Base-by-base conservation (phyloP, 1,140 invertebrate species). In the Sminthurides bifidus region DNA sequence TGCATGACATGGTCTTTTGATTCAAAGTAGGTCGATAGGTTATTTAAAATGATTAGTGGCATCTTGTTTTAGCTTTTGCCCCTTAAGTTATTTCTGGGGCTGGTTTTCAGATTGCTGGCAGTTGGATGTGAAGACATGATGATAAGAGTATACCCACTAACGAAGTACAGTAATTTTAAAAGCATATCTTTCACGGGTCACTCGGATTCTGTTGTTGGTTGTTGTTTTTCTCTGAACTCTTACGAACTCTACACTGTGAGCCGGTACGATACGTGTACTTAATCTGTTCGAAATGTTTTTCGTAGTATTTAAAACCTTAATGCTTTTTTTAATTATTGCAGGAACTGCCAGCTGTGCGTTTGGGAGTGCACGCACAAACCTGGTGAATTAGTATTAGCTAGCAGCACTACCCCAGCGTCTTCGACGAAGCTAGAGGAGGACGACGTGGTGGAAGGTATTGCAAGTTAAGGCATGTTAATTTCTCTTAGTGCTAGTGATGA, bases 1-100 rank as follows among this genome's bases (percentile, higher is more conserved):
- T 91, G 80, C 68, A 64, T 97, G 19, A 82, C 89, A 70, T 97
- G 93, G 93, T 92, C 90, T 0, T 77, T 76, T 38, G 92, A 96
- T 72, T 95, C 92, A 0, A 84, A 69, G 77, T 79, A 55, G 48
- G 17, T 31, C 21, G 21, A n/a, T n/a, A n/a, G 8, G 33, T n/a
- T n/a, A n/a, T 5, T 21, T 35, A 5, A 14, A 52, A 37, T 37
- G 33, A 26, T 52, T 14, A 24, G 26, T 15, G 8, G 3, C 23
- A 52, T 21, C 46, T 46, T 27, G 3, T 45, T 54, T 54, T 29
- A 14, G 5, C 8, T 14, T 24, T 12, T 37, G 24, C 21, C 14
- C 23, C 44, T 10, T 50, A 31, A 43, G 31, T 52, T 19, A 43
- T 8, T 19, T 6, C 17, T 19, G 21, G 14, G 14, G 19, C 50